Conservation (phyloP, 2,797 vertebrate species). For the Nannoperca obscura region DNA sequence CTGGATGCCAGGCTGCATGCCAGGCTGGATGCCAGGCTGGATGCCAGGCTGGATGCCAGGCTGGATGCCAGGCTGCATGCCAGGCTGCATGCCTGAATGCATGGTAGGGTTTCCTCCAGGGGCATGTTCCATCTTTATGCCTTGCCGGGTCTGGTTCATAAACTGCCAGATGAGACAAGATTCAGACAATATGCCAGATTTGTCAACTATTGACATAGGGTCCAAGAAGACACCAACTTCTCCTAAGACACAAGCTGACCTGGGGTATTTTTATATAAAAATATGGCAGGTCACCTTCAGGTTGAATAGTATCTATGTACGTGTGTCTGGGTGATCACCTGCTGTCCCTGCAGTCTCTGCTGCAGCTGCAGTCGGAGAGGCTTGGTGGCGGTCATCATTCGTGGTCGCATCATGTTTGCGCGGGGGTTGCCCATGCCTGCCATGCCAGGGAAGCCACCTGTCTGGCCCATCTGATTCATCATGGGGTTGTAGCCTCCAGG, state of each 20-base stretch:
- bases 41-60: constrained; percentile 89
- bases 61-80: constrained; percentile 88
- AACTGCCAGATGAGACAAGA: constrained; percentile 83
- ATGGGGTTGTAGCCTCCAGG: constrained; percentile 83
- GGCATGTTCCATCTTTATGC: constrained; percentile 91
- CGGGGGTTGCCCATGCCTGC: constrained; percentile 90
- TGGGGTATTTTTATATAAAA: background rate
- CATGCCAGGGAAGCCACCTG: constrained; percentile 87
- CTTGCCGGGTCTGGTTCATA: constrained; percentile 94
- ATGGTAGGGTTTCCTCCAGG: constrained; percentile 85
- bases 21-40: constrained; percentile 89
- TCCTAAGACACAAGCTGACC: background rate
- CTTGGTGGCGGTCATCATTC: constrained; percentile 91
- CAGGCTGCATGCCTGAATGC: constrained; percentile 87
- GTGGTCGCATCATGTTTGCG: constrained; percentile 89
- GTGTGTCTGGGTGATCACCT: constrained; percentile 61
- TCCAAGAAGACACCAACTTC: background rate
- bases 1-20: constrained; percentile 83
- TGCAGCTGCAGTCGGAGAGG: constrained; percentile 97
- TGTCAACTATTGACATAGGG: background rate
- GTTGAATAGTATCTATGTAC: background rate
- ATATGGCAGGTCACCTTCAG: background rate
- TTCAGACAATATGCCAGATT: background rate
- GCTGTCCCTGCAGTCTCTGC: constrained; percentile 95
- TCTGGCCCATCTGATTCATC: constrained; percentile 87